Percentiles rank a stretch among this genome's conserved stretches.
Conservation (phyloP, 2,113 vertebrate species). For the Cinclus cinclus region DNA sequence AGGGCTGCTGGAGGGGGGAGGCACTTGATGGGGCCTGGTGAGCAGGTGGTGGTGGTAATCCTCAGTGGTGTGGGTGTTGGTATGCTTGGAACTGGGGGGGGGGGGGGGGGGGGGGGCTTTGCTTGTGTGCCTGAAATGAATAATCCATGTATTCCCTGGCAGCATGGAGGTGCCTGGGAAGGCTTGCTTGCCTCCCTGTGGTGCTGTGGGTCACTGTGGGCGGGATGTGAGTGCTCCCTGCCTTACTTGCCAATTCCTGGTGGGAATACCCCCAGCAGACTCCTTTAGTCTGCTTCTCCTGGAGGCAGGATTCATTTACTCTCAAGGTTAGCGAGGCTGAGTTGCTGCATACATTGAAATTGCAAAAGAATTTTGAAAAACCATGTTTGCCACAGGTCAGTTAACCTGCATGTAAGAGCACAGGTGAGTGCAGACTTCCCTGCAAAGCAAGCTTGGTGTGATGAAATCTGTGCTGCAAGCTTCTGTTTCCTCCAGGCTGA, state of each 20-base stretch:
- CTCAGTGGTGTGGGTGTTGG: not conserved
- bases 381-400: not conserved
- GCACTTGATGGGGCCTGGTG: not conserved
- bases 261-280: not conserved
- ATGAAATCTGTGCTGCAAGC: not conserved
- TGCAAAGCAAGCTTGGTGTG: not conserved
- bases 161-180: not conserved
- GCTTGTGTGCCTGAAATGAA: not conserved
- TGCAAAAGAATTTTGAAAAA: not conserved
- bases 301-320: not conserved
- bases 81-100: accelerated
- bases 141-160: not conserved
- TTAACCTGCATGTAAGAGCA: not conserved
- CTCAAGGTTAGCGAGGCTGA: accelerated
- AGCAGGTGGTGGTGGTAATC: not conserved
- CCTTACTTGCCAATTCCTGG: not conserved
- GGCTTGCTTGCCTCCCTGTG: not conserved
- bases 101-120: not conserved
- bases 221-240: not conserved
- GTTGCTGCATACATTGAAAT: not conserved
- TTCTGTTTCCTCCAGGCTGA: not conserved
- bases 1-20: not conserved
- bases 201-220: not conserved
- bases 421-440: not conserved
- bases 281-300: not conserved